These are phyloP conservation scores for Cerceris rybyensis DNA, from an alignment of 2,888 invertebrate genomes.

Conservation along the genomic window DNA sequence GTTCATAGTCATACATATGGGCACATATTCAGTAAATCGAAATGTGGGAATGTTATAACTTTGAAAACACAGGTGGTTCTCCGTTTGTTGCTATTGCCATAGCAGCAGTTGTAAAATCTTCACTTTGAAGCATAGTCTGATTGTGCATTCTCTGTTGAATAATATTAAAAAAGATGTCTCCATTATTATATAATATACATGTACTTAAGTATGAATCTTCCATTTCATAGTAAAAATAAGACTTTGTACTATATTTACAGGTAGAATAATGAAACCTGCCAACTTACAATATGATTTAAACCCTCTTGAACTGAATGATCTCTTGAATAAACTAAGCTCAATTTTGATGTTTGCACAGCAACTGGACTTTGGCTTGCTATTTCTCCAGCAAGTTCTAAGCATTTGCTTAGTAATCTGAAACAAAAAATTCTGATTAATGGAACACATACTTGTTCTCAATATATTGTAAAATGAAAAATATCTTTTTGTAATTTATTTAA, in stretches of 20 bases:
- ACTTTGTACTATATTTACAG: constrained; percentile 63
- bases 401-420: constrained; percentile 87
- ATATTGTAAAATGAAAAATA: no score
- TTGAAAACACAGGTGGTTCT: constrained; percentile 89
- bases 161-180: constrained; percentile 58
- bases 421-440: constrained; percentile 16
- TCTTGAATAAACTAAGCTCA: constrained; percentile 91
- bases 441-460: no score
- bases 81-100: constrained; percentile 89
- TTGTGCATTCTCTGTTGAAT: constrained; percentile 89
- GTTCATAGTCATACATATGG: no score
- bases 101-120: constrained; percentile 92
- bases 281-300: constrained; percentile 93
- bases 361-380: constrained; percentile 96
- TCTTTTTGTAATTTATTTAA: constrained; percentile 2
- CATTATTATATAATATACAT: constrained; percentile 25
- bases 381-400: constrained; percentile 88
- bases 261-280: constrained; percentile 61
- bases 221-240: constrained; percentile 19
- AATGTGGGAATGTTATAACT: constrained; percentile 84
- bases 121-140: constrained; percentile 94
- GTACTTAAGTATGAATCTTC: constrained; percentile 19
- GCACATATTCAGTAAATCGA: not conserved
- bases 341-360: constrained; percentile 96
- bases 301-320: constrained; percentile 94